Percentiles rank a stretch among this genome's conserved stretches.
Conservation (phyloP, 1,140 invertebrate species). For the Trichogramma pretiosum region DNA sequence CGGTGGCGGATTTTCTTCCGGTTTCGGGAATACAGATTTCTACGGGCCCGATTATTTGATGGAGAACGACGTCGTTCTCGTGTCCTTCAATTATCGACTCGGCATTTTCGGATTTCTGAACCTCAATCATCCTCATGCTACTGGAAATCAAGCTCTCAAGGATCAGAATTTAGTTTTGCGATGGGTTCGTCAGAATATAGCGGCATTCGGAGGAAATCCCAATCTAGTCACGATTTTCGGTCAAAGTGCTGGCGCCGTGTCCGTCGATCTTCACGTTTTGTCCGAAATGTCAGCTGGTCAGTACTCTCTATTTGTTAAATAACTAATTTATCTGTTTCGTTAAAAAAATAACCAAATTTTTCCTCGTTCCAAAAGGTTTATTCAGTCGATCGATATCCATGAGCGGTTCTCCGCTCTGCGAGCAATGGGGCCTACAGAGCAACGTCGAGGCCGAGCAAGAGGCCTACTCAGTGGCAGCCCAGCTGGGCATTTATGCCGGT, state of each 20-base stretch:
- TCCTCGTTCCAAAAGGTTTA: background rate
- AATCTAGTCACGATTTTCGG: slow-evolving; percentile 48
- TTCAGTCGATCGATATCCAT: slow-evolving; percentile 1
- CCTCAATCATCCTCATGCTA: slow-evolving; percentile 36
- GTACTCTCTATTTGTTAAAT: background rate
- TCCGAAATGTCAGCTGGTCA: slow-evolving; percentile 39
- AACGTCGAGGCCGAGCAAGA: background rate
- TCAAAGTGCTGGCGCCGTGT: slow-evolving; percentile 41
- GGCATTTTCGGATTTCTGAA: slow-evolving; percentile 39
- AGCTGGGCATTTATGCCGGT: background rate
- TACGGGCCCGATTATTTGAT: slow-evolving; percentile 57
- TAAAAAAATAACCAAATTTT: background rate
- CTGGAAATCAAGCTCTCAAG: slow-evolving; percentile 52
- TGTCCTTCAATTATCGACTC: slow-evolving; percentile 43
- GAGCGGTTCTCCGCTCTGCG: background rate
- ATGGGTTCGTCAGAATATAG: slow-evolving; percentile 55
- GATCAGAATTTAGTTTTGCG: slow-evolving; percentile 52
- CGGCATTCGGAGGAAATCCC: slow-evolving; percentile 50
- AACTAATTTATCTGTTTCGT: background rate
- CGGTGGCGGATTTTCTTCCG: slow-evolving; percentile 28
- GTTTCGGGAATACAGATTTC: slow-evolving; percentile 23
- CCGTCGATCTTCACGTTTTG: slow-evolving; percentile 41
- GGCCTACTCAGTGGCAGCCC: background rate
- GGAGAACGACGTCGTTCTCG: slow-evolving; percentile 53
- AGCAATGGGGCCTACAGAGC: background rate